Evolutionary conservation across 2,797 vertebrate genomes (phyloP), one percentile per base, ranked within the genome.

Genomic region (Sylvilagus floridanus): DNA sequence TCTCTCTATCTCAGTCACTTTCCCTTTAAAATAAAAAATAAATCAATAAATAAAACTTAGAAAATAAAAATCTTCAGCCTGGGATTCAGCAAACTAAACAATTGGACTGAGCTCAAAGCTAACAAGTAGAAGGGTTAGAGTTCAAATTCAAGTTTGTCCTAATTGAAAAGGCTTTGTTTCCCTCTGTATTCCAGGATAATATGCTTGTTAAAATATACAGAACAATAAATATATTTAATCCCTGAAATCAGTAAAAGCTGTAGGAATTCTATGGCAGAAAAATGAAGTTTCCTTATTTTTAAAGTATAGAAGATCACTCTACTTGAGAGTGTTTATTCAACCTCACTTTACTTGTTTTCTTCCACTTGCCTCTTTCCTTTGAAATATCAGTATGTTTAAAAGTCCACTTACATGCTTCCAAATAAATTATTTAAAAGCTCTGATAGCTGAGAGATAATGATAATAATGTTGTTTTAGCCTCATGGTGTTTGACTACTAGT

Each of bases 341-440:
- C 9, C 90, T 7, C 3, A 2, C 4, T 88, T 88, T 77, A 37
- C 17, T 78, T 47, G 4, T 60, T 86, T 94, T 19, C 19, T 28
- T 84, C 47, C 6, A 24, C 4, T 73, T 78, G 71, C 42, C 17
- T 90, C 8, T 50, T 90, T 82, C 30, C 7, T 79, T 42, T 24
- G 16, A 24, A 73, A 57, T 60, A 72, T n/a, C 6, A n/a, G 7
- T 26, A 4, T 88, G 21, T 91, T 79, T 75, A 57, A 79, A 92
- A 90, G 66, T 77, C 13, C 71, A 30, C 6, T 84, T 1, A 65
- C 1, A 52, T 26, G 6, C 96, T 98, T 98, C 11, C 98, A 97
- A 98, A 98, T 5, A 98, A 3, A 63, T 69, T 96, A 89, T 97
- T 98, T 89, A 98, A 83, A 96, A 98, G 35, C 96, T 4, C 98